These are phyloP conservation scores for Ceratitis capitata DNA, from an alignment of 1,140 invertebrate species.

Conservation along the genomic window DNA sequence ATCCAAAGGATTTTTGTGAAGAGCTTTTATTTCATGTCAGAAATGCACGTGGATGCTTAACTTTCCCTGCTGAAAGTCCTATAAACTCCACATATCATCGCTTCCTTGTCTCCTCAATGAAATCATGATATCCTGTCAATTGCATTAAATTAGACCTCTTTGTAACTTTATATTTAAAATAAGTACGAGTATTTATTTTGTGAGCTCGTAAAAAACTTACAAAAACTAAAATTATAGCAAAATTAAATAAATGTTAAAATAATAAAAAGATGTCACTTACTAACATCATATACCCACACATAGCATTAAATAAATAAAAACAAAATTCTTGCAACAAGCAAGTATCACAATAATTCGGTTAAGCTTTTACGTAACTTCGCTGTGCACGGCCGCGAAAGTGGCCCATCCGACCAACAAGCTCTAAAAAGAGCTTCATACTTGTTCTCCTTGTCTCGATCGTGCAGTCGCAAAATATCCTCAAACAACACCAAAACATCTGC, in stretches of 20 bases:
- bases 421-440: neutral
- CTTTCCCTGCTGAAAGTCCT: too few relatives aligned
- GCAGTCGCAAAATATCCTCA: neutral
- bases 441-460: neutral
- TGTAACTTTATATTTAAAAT: neutral
- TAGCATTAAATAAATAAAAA: neutral
- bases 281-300: neutral
- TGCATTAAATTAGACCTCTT: too few relatives aligned
- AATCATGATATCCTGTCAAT: too few relatives aligned
- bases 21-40: too few relatives aligned
- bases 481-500: neutral
- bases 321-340: neutral
- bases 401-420: neutral
- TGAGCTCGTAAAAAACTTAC: neutral
- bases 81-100: too few relatives aligned
- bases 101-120: too few relatives aligned
- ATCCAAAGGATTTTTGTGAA: too few relatives aligned
- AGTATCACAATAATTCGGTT: neutral
- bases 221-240: neutral
- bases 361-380: neutral
- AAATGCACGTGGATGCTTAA: too few relatives aligned
- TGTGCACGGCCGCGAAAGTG: neutral
- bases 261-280: neutral
- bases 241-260: neutral
- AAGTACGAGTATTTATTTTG: neutral